Evolutionary conservation across 64 coral and sea anemone species (phyloP), one percentile per base, ranked within the genome.

Genomic region (Porites lutea): DNA sequence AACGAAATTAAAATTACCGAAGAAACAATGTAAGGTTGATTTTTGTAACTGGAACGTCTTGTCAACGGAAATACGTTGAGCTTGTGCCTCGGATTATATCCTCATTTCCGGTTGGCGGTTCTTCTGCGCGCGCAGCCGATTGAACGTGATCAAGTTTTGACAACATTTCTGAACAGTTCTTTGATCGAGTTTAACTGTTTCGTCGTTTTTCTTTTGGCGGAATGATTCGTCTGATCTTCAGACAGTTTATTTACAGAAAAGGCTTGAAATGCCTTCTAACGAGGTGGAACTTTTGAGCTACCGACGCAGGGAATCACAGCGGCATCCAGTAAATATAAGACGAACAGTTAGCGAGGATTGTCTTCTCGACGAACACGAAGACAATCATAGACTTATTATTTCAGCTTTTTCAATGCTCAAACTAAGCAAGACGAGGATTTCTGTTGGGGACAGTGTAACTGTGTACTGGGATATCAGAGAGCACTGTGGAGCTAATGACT

Each of bases 361-460:
- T 83, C 64, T 97, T 65, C 71, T 64, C 13, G 87, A 89, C 46
- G 63, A 18, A 21, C 43, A 48, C 12, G 61, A 8, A 18, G 67
- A 79, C 22, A 18, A 68, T 72, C 9, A 8, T 2, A 20, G 74
- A 50, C 90, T 48, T 44, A 83, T 52, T 71, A 86, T 97, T 90
- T 94, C 95, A 87, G 88, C 52, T 71, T 89, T 97, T 90, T 94
- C 95, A 87, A 97, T 97, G 95, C 87, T 97, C 60, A 97, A 97
- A 85, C 53, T 97, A 93, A 97, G 95, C 62, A 97, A 97, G 78
- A 91, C 92, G 3, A 89, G 95, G 71, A 85, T 96, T 87, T 94
- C 92, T 93, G 94, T 99, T 88, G 97, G 97, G 57, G 97, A 99
- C 76, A 99, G 94, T 83, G 88, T 99, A 44, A 99, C 94, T 51